phyloP scores from a whole-genome alignment of 1,140 invertebrate species.

The Meloidogyne chitwoodi region DNA sequence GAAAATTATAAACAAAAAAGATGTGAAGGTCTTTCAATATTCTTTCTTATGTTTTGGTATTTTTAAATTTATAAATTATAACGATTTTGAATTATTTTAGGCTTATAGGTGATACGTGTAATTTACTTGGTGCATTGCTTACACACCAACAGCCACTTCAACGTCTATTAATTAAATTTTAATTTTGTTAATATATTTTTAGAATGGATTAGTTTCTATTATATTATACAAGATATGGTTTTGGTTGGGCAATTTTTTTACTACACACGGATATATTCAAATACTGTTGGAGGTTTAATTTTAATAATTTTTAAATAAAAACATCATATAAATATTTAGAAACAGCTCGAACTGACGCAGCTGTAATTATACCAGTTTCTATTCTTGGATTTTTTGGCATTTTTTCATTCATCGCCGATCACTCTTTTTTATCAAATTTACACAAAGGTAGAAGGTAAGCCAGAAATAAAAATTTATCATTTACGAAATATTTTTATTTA shows the following conservation, averaged over 20 bases:
- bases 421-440: neutral
- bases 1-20: slow-evolving; percentile 48
- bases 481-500: no score
- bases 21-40: slow-evolving; percentile 48
- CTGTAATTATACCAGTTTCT: slow-evolving; percentile 40
- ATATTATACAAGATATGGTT: slow-evolving; percentile 58
- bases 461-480: neutral
- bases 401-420: slow-evolving; percentile 25
- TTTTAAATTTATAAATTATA: neutral
- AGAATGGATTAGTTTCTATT: slow-evolving; percentile 58
- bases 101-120: slow-evolving; percentile 56
- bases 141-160: slow-evolving; percentile 59
- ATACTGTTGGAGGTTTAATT: slow-evolving; percentile 19
- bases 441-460: slow-evolving; percentile 6
- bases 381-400: slow-evolving; percentile 43
- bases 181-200: neutral
- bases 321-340: no score
- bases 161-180: slow-evolving; percentile 9
- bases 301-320: no score
- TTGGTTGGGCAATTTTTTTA: slow-evolving; percentile 51
- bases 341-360: slow-evolving; percentile 1
- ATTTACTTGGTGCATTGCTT: slow-evolving; percentile 57
- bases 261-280: slow-evolving; percentile 50
- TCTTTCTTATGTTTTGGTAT: slow-evolving; percentile 48
- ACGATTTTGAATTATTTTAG: slow-evolving; percentile 11